Evolutionary conservation across 2,113 vertebrate genomes (phyloP).

Genomic region (Vombatus ursinus): DNA sequence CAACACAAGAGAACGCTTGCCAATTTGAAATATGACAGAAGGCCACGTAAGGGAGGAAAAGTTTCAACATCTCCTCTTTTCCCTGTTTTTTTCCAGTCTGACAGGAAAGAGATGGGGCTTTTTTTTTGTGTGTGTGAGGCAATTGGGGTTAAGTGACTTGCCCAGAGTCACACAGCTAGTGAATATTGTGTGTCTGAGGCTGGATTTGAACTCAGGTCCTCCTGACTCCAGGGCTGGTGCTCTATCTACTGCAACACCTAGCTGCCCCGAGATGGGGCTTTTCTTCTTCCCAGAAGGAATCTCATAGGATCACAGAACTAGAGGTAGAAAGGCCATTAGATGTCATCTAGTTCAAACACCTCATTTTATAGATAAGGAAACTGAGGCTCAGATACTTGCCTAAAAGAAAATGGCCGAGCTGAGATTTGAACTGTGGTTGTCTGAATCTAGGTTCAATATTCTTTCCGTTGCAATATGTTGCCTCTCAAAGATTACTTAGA

Average conservation of each 20-base stretch:
- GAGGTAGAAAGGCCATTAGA: not conserved
- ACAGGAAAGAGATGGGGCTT: not conserved
- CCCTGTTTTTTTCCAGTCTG: constrained; percentile 32
- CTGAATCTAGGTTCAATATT: not conserved
- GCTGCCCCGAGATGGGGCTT: too few relatives aligned
- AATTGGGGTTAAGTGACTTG: too few relatives aligned
- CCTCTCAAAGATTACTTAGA: not conserved
- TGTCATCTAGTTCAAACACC: not conserved
- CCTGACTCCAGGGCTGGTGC: too few relatives aligned
- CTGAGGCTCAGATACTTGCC: not conserved
- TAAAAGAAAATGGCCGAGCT: not conserved
- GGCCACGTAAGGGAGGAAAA: constrained; percentile 29
- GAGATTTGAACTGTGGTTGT: not conserved
- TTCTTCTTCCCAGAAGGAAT: not conserved
- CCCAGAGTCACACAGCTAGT: too few relatives aligned
- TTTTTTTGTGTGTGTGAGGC: too few relatives aligned
- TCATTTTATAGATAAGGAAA: not conserved
- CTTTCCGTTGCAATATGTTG: not conserved
- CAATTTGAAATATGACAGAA: constrained; percentile 9
- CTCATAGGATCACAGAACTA: not conserved
- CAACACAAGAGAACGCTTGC: not conserved
- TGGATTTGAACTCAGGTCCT: too few relatives aligned
- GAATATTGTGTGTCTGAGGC: too few relatives aligned
- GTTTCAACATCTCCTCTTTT: not conserved
- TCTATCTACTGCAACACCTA: too few relatives aligned